Base-by-base conservation (phyloP, 2,797 vertebrate genomes). In the Enoplosus armatus region DNA sequence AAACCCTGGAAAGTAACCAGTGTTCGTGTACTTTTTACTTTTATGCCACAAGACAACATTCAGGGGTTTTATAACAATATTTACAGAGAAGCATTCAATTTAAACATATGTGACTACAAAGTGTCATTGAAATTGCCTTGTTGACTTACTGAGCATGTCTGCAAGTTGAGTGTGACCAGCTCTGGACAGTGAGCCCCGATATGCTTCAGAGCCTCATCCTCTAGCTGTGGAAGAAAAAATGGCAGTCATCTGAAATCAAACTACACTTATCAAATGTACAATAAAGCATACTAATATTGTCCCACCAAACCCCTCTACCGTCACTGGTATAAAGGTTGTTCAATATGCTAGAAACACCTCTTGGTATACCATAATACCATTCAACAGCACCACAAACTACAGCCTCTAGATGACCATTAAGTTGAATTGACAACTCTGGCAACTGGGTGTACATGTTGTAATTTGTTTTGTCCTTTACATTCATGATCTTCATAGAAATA, bases 191-290 rank as follows among this genome's bases (percentile, higher is more conserved):
- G 95, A 9, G 96, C 95, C 41, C 98, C 98, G 2, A 99, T 99
- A 86, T 97, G 97, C 81, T 98, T 99, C 87, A 99, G 94, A 64
- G 98, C 98, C 93, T 99, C 98, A 1, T 99, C 98, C 90, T 99
- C 98, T 29, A 99, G 92, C 98, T 99, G 85, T 4, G 47, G 91
- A 33, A 70, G 4, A 85, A 75, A 77, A 59, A 56, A 54, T 27
- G 45, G 69, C 4, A 50, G 33, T 48, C n/a, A 61, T 22, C 9
- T 71, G 37, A 61, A 39, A 48, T 76, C 15, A 67, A 53, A 39
- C n/a, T 7, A 45, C 33, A 61, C n/a, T 39, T 8, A 41, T 16
- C 16, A 35, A 20, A 59, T 45, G 43, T 39, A 50, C n/a, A 37
- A 68, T 11, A 15, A 61, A 35, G 9, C 10, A 56, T 4, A 50